These are phyloP conservation scores for Plebejus anna DNA, from an alignment of 2,888 invertebrate species.

Conservation along the genomic window DNA sequence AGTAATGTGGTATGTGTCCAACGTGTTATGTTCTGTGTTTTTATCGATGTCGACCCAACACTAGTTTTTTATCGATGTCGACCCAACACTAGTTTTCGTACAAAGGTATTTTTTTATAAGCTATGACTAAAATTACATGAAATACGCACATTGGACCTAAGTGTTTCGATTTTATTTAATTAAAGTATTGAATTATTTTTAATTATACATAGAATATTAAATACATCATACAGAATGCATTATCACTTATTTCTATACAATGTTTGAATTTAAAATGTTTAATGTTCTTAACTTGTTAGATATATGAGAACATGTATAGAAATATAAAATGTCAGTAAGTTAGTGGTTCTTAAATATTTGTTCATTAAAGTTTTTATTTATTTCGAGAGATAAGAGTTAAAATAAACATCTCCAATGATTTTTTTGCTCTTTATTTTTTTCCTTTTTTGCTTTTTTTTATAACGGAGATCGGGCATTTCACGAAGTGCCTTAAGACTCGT, in stretches of 20 bases:
- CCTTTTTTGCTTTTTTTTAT: constrained; percentile 32
- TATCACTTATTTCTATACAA: constrained; percentile 17
- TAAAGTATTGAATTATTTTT: constrained; percentile 16
- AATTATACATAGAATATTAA: constrained; percentile 12
- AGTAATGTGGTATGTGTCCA: neutral
- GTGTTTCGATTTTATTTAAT: constrained; percentile 14
- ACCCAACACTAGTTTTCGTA: constrained; percentile 16
- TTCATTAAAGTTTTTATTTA: constrained; percentile 66
- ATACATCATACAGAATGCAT: constrained; percentile 21
- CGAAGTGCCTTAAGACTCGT: constrained; percentile 35
- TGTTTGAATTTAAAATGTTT: constrained; percentile 22
- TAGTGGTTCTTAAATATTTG: constrained; percentile 54
- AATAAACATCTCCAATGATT: constrained; percentile 61
- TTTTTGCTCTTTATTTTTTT: constrained; percentile 48
- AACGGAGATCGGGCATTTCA: constrained; percentile 30
- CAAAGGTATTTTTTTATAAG: neutral
- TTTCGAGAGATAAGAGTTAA: constrained; percentile 53
- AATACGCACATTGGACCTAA: constrained; percentile 15
- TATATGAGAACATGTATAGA: constrained; percentile 14
- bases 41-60: constrained; percentile 8
- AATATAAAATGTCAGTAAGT: constrained; percentile 16
- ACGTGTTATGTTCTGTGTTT: neutral
- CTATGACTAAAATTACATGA: neutral
- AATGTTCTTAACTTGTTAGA: constrained; percentile 16
- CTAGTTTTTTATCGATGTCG: constrained; percentile 7